Percentiles rank a stretch among this genome's conserved stretches.
Conservation (phyloP, 2,888 invertebrate genomes). For the Clanis bilineata region DNA sequence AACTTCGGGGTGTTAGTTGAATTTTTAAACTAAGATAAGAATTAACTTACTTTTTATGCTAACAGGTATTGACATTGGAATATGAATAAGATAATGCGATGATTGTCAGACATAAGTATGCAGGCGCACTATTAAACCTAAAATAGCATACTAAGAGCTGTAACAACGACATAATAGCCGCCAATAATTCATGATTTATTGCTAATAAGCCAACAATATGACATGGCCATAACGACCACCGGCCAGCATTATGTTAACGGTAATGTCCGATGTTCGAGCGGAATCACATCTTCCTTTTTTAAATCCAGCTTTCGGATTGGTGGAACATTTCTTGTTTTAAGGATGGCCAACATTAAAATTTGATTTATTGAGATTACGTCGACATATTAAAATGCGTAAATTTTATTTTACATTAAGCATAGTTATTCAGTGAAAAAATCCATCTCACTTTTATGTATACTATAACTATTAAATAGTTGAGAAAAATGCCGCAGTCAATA, state of each 20-base stretch:
- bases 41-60: neutral
- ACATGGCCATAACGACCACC: constrained; percentile 28
- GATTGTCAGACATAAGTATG: neutral
- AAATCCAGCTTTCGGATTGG: constrained; percentile 44
- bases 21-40: neutral
- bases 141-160: constrained; percentile 17
- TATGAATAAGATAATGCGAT: neutral
- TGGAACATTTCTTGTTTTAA: constrained; percentile 14
- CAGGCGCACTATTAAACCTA: neutral
- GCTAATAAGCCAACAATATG: constrained; percentile 24
- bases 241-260: constrained; percentile 36
- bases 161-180: constrained; percentile 20
- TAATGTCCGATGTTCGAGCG: constrained; percentile 43
- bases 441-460: too few relatives aligned
- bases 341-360: constrained; percentile 22
- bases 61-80: neutral
- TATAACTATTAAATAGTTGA: too few relatives aligned
- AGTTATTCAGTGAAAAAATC: neutral
- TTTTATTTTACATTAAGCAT: neutral
- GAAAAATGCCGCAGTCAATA: too few relatives aligned
- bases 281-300: constrained; percentile 50
- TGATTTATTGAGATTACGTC: neutral
- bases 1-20: too few relatives aligned
- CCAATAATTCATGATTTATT: constrained; percentile 24
- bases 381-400: neutral